Evolutionary conservation across 2,888 invertebrate genomes (phyloP).

Genomic region (Lithophane socia): DNA sequence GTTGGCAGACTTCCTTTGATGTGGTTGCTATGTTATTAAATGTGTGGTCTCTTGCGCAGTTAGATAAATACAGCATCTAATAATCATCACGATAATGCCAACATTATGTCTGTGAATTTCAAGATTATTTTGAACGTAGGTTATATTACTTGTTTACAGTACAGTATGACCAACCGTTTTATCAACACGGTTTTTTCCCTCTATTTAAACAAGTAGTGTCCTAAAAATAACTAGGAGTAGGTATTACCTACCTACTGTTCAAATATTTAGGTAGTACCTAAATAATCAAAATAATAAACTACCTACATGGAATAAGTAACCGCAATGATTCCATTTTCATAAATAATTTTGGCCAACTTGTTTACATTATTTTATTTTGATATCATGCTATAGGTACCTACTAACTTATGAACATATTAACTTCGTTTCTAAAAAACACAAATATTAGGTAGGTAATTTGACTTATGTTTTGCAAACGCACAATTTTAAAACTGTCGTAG

Average conservation of each 20-base stretch:
- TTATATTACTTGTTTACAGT: neutral
- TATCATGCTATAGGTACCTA: neutral
- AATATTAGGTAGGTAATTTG: neutral
- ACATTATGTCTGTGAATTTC: neutral
- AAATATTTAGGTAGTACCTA: neutral
- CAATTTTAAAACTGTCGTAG: neutral
- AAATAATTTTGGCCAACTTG: neutral
- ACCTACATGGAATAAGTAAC: neutral
- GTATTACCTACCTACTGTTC: neutral
- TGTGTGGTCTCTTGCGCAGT: conserved; percentile 25
- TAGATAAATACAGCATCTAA: conserved; percentile 15
- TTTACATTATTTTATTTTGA: neutral
- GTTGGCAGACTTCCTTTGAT: conserved; percentile 41
- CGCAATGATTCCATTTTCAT: conserved; percentile 15
- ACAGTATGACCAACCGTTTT: neutral
- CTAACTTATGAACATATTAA: neutral
- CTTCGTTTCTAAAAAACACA: neutral
- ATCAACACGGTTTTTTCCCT: neutral
- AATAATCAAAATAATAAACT: conserved; percentile 1
- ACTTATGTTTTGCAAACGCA: neutral
- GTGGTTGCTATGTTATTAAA: conserved; percentile 44
- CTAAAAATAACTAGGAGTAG: neutral
- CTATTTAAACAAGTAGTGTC: neutral
- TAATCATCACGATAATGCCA: neutral
- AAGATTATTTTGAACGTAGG: neutral